A percentile compares a stretch with the other conserved stretches of the same genome.
Evolutionary conservation across 2,113 vertebrate species (phyloP).

Genomic region (Serilophus lunatus): DNA sequence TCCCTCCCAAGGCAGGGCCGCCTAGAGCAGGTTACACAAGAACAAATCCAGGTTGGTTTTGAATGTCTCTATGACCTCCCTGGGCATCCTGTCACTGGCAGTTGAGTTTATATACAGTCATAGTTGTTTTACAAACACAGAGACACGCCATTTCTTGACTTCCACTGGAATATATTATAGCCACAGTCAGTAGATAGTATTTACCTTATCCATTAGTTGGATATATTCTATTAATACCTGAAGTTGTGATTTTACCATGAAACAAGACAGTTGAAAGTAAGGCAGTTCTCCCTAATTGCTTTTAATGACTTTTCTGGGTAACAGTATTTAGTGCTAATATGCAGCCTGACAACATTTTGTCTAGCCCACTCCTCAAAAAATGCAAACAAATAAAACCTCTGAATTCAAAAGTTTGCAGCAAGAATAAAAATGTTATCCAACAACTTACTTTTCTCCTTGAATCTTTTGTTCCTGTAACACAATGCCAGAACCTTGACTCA

Average conservation of each 20-base stretch:
- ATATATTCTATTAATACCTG: neutral
- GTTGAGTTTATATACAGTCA: neutral
- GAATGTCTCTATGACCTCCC: no score
- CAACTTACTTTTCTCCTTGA: neutral
- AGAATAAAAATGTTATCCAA: neutral
- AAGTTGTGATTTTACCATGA: neutral
- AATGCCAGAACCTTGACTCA: neutral
- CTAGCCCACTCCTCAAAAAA: rapidly evolving
- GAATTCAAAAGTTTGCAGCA: neutral
- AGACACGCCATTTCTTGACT: neutral
- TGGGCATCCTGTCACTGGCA: neutral
- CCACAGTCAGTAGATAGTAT: neutral
- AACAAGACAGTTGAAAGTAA: neutral
- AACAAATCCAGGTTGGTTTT: rapidly evolving
- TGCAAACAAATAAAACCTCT: neutral
- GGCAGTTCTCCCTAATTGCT: neutral
- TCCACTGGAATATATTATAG: neutral
- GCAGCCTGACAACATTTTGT: neutral
- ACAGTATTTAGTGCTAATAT: neutral
- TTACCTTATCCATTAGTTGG: neutral
- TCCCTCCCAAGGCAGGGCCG: neutral
- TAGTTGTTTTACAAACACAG: neutral
- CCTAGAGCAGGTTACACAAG: neutral
- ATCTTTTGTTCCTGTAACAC: neutral
- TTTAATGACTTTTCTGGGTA: neutral